A percentile compares a stretch with the other conserved stretches of the same genome.
phyloP scores from a whole-genome alignment of 2,113 vertebrate genomes.

The Larimichthys polyactis region DNA sequence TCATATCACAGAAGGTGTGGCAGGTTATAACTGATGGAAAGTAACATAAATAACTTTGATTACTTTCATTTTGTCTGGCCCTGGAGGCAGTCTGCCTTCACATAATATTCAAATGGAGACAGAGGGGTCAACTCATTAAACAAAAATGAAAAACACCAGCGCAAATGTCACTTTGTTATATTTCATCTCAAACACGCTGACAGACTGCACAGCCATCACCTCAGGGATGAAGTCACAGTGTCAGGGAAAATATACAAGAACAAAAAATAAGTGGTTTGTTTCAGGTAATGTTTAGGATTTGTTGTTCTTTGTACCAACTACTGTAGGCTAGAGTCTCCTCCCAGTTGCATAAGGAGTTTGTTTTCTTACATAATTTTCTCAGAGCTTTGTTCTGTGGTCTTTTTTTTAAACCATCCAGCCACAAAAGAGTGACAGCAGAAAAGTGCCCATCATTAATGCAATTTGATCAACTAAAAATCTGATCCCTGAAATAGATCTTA shows the following conservation, averaged over 20 bases:
- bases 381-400: not conserved
- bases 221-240: conserved; percentile 11
- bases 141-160: conserved; percentile 50
- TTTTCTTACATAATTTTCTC: conserved; percentile 11
- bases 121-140: conserved; percentile 49
- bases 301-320: conserved; percentile 35
- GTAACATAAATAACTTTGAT: conserved; percentile 4
- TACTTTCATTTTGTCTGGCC: conserved; percentile 15
- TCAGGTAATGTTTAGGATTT: conserved; percentile 21
- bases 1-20: not conserved
- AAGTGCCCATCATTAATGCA: not conserved
- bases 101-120: conserved; percentile 32
- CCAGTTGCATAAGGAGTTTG: not conserved
- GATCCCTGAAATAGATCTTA: conserved; percentile 5
- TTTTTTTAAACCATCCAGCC: not conserved
- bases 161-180: conserved; percentile 60
- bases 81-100: conserved; percentile 25
- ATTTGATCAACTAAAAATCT: conserved; percentile 7
- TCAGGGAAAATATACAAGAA: conserved; percentile 1
- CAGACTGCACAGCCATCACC: conserved; percentile 38
- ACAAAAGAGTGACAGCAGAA: not conserved
- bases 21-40: not conserved
- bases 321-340: not conserved
- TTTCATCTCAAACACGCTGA: conserved; percentile 46
- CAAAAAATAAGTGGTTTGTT: conserved; percentile 6